Conservation (phyloP, 1,140 invertebrate species). For the Artemia franciscana region DNA sequence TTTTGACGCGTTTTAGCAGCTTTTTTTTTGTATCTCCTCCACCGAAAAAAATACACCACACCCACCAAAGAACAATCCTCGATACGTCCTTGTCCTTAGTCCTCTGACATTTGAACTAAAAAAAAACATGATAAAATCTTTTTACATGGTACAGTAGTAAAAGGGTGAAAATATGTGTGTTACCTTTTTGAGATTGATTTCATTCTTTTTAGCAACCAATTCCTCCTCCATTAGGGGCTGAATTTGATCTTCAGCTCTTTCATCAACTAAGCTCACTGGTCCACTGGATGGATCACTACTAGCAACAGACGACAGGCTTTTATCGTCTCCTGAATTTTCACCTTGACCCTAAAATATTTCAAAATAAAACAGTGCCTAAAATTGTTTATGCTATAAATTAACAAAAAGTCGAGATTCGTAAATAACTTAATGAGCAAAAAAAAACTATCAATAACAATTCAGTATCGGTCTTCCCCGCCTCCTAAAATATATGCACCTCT, state of each 20-base stretch:
- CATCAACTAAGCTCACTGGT: neutral
- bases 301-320: neutral
- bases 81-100: neutral
- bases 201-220: neutral
- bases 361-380: no score
- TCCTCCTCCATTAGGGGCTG: neutral
- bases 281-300: neutral
- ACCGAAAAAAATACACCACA: neutral
- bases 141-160: neutral
- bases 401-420: no score
- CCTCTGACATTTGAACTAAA: no score
- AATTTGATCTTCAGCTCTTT: neutral
- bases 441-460: no score
- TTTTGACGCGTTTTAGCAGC: neutral
- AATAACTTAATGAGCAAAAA: no score
- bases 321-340: neutral
- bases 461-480: no score
- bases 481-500: no score
- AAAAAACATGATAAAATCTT: no score
- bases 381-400: no score
- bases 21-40: neutral
- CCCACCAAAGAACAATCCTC: neutral
- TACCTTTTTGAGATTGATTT: neutral
- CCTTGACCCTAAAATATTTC: neutral
- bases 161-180: neutral